Base-by-base conservation (phyloP, 2,797 vertebrate genomes). In the Poecilia gillii region DNA sequence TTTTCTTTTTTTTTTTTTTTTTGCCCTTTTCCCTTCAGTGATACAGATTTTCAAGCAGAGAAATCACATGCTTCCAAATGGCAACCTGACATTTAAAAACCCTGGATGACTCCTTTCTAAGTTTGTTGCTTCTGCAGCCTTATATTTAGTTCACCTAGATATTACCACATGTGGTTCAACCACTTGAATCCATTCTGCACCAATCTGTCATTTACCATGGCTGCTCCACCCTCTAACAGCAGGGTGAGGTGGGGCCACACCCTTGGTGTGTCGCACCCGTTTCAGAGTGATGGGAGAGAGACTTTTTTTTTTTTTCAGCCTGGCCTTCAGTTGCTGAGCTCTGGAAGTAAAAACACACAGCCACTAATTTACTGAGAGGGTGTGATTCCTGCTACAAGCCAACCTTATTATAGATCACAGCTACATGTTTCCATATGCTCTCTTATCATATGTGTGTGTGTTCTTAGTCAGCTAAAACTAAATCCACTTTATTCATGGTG, bases 131-230 rank as follows among this genome's bases (percentile, higher is more conserved):
- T 45, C 72, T 80, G 71, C 81, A 78, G 79, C 3, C 72, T 81
- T 85, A 84, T 88, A 94, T 85, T 92, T 94, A 92, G 80, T 87
- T 89, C 80, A 93, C 89, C 91, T 91, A 89, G 81, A 85, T 86
- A 85, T 82, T 81, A 73, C 85, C 88, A 83, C 89, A 88, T 85
- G 73, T 74, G 76, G 75, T 78, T 72, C 72, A 79, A 89, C 91
- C 88, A 83, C 89, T 84, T 81, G 76, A 84, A 87, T 74, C 74
- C 43, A 33, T 73, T 85, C 77, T 39, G 57, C 83, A 78, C 84
- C 80, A 88, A 73, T 83, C 84, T 91, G 79, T 85, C 85, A 83
- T 92, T 92, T 91, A 75, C 80, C 64, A 46, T 73, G 76, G 57
- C 76, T 72, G 84, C 90, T 86, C 91, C 93, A 90, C 93, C 92